Base-by-base conservation (phyloP, 2,888 invertebrate genomes). In the Lasioglossum morio region DNA sequence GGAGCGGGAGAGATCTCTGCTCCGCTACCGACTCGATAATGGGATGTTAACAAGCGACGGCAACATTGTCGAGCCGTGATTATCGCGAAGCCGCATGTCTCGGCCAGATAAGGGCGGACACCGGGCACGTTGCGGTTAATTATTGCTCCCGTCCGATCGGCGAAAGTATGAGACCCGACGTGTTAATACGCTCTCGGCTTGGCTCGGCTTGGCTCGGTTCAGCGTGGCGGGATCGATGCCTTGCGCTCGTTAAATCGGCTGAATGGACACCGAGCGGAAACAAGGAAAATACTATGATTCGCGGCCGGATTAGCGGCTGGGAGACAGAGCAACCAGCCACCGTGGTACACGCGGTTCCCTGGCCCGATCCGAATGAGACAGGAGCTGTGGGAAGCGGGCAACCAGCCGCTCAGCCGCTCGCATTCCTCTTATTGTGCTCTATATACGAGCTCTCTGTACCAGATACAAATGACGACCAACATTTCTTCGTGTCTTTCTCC, bases 31-130 rank as follows among this genome's bases (percentile, higher is more conserved):
- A 34, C 12, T 79, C 83, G 91, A 90, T 89, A 89, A 81, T 73
- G 57, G 46, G 75, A 86, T 81, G 82, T 82, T 90, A 89, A 89
- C 88, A 75, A 86, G 86, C 88, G 14, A 46, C 70, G 85, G 77
- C 82, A 82, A 90, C 30, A 72, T 88, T 88, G 90, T 85, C 83
- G 78, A 74, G 63, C 84, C 37, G 34, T 63, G 89, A 89, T 89
- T 89, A 90, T 91, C 89, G 88, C 88, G 84, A 82, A 87, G 84
- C 90, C 91, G 89, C 87, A 80, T 88, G 88, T 91, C 88, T 88
- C 83, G 81, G 37, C 30, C 74, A 79, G 91, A 90, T 90, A 91
- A 81, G 48, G 27, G 19, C 46, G 30, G 75, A 37, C 76, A 57
- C 57, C 72, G 70, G 66, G 66, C 40, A 30, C 60, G 82, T 81